phyloP scores from a whole-genome alignment of 92 coral and sea anemone species.

The Scolanthus callimorphus region DNA sequence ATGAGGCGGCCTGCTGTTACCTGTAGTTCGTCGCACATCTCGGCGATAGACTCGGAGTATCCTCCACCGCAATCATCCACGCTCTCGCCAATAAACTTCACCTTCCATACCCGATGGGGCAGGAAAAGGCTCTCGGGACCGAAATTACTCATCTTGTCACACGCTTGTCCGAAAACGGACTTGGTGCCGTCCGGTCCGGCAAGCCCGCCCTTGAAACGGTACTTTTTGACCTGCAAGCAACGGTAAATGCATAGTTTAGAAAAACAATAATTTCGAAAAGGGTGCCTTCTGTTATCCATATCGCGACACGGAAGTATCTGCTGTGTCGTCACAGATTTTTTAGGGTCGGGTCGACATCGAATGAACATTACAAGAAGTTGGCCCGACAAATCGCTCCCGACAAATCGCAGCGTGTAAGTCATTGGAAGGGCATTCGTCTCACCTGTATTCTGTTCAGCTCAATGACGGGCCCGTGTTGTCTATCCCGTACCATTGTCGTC shows the following conservation, averaged over 20 bases:
- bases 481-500: slow-evolving; percentile 95
- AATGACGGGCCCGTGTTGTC: slow-evolving; percentile 99
- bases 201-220: slow-evolving; percentile 90
- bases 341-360: no score
- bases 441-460: slow-evolving; percentile 96
- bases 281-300: no score
- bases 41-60: slow-evolving; percentile 97
- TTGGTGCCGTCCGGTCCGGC: slow-evolving; percentile 94
- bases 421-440: no score
- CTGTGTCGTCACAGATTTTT: no score
- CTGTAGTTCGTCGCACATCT: slow-evolving; percentile 93
- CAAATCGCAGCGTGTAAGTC: no score
- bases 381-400: no score
- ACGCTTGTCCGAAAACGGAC: slow-evolving; percentile 97
- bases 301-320: no score
- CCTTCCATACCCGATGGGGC: slow-evolving; percentile 98
- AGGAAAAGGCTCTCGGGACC: slow-evolving; percentile 85
- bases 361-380: no score
- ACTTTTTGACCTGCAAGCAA: slow-evolving; percentile 74
- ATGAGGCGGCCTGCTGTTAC: no score
- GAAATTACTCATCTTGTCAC: slow-evolving; percentile 85
- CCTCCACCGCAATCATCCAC: slow-evolving; percentile 99
- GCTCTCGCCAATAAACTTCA: slow-evolving; percentile 97
- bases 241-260: no score
- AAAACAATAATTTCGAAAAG: no score